Percentiles rank a stretch among this genome's conserved stretches.
Conservation (phyloP, 2,797 vertebrate genomes). For the Catharus ustulatus region DNA sequence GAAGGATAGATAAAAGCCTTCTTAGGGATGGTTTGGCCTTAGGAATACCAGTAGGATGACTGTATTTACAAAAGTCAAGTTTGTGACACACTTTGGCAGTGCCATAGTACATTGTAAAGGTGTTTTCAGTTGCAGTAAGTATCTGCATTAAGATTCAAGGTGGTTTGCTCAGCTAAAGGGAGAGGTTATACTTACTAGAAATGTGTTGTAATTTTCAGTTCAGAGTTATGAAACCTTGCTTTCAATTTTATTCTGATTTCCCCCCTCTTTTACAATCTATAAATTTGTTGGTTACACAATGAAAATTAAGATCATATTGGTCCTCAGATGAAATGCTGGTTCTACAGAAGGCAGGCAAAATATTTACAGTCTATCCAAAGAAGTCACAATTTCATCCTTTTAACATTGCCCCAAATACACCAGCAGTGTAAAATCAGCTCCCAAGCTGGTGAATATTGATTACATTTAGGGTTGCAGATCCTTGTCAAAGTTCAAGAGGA, state of each 20-base stretch:
- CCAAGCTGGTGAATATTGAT: not conserved
- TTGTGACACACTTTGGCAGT: not conserved
- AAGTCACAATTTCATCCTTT: not conserved
- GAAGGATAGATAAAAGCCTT: not conserved
- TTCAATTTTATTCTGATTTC: not conserved
- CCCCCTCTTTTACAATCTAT: not conserved
- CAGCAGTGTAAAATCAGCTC: not conserved
- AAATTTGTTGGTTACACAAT: conserved; percentile 5
- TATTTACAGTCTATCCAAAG: not conserved
- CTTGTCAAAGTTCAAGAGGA: not conserved
- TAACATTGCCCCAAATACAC: not conserved
- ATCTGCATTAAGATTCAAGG: not conserved
- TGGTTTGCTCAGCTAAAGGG: not conserved
- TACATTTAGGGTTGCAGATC: not conserved
- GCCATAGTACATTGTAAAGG: not conserved
- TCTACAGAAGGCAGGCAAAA: not conserved
- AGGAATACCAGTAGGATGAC: not conserved
- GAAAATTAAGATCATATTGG: not conserved
- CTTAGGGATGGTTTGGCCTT: not conserved
- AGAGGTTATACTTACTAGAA: not conserved
- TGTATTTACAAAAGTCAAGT: not conserved
- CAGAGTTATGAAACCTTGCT: not conserved
- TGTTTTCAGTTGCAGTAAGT: not conserved
- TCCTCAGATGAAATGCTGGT: not conserved
- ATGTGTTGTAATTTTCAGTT: not conserved